Conservation (phyloP, 2,888 invertebrate genomes). For the Hirtodrosophila duncani region DNA sequence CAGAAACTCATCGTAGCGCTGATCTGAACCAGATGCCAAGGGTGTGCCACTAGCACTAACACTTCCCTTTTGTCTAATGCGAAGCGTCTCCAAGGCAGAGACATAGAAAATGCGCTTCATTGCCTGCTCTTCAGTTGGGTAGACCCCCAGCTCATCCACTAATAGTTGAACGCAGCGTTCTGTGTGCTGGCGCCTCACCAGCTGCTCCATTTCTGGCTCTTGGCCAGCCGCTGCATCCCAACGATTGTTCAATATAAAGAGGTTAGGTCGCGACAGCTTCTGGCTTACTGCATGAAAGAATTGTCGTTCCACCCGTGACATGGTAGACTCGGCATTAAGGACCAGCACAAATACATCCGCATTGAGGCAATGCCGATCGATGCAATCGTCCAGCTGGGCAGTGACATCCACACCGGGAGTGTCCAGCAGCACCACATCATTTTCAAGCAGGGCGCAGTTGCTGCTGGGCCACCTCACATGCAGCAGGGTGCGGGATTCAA, state of each 20-base stretch:
- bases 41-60: conserved; percentile 79
- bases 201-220: conserved; percentile 88
- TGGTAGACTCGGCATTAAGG: conserved; percentile 98
- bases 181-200: conserved; percentile 93
- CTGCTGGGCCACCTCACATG: conserved; percentile 84
- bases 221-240: conserved; percentile 98
- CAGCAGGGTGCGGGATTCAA: conserved; percentile 92
- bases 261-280: conserved; percentile 97
- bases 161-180: conserved; percentile 96
- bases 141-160: conserved; percentile 95
- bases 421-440: conserved; percentile 99
- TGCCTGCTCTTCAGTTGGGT: conserved; percentile 88
- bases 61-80: conserved; percentile 83
- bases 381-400: conserved; percentile 98
- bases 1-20: conserved; percentile 97
- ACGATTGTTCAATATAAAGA: conserved; percentile 98
- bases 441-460: conserved; percentile 92
- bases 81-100: conserved; percentile 95
- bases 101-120: conserved; percentile 97
- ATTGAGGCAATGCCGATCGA: conserved; percentile 98
- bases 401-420: conserved; percentile 99
- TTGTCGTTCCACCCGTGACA: conserved; percentile 99
- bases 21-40: conserved; percentile 84
- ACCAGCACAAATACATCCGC: conserved; percentile 99
- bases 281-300: conserved; percentile 99